These are phyloP conservation scores for Ichneumoninae sp. DNA, from an alignment of 2,888 invertebrate species.

Conservation along the genomic window DNA sequence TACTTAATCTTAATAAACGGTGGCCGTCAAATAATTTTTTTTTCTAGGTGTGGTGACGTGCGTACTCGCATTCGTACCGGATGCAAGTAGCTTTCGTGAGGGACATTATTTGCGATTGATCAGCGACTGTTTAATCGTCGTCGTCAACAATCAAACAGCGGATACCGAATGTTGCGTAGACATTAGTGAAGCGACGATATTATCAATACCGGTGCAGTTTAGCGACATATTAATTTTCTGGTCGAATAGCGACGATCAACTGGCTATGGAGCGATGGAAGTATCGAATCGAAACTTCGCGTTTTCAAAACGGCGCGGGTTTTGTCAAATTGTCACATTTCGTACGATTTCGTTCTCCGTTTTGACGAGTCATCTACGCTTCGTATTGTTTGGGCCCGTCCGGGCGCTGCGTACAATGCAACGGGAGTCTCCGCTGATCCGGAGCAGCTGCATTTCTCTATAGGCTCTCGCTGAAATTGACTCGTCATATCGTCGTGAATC, in stretches of 20 bases:
- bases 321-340: constrained; percentile 3
- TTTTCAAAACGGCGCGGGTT: not conserved
- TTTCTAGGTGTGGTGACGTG: not conserved
- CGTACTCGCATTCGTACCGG: not conserved
- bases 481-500: not conserved
- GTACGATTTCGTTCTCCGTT: not conserved
- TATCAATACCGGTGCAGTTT: not conserved
- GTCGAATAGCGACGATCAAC: not conserved
- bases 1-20: too few species aligned
- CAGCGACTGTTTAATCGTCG: not conserved
- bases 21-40: too few species aligned
- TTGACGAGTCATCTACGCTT: not conserved
- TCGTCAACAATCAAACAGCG: not conserved
- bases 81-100: not conserved
- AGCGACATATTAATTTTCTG: constrained; percentile 10
- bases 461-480: not conserved
- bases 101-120: not conserved
- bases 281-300: not conserved
- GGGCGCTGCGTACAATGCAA: not conserved
- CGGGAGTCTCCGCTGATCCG: not conserved
- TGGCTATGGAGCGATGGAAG: not conserved
- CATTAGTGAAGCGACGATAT: not conserved
- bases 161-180: not conserved
- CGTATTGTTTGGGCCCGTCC: constrained; percentile 4
- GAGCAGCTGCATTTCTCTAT: not conserved